These are phyloP conservation scores for Pungitius pungitius DNA, from an alignment of 2,113 vertebrate species.

Conservation along the genomic window DNA sequence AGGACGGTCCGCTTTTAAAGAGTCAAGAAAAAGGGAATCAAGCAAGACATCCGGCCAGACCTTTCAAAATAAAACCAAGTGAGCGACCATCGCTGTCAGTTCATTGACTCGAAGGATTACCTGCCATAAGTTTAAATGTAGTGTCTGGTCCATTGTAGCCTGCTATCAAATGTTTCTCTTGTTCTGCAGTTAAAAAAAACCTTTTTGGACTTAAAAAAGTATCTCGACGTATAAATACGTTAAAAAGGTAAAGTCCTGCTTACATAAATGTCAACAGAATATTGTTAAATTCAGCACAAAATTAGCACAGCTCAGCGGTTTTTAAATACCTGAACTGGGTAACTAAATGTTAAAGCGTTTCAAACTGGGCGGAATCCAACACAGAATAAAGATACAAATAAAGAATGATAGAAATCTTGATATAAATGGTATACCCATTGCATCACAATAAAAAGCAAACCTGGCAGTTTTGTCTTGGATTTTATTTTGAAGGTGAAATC, in stretches of 20 bases:
- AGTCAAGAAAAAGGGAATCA: not conserved
- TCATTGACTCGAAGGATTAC: not conserved
- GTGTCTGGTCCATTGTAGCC: not conserved
- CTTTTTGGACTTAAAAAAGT: not conserved
- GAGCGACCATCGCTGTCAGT: not conserved
- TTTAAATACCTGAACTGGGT: not conserved
- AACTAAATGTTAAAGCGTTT: not conserved
- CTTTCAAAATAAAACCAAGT: constrained; percentile 59
- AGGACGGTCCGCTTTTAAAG: not conserved
- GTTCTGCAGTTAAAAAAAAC: not conserved
- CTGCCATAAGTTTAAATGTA: not conserved
- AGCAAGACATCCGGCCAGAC: rapidly evolving
- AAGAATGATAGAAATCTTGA: not conserved
- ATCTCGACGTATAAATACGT: not conserved
- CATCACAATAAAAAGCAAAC: not conserved
- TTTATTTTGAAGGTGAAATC: constrained; percentile 42
- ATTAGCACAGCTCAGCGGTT: not conserved
- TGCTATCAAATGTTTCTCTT: not conserved
- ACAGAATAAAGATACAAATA: not conserved
- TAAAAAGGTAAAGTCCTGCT: not conserved
- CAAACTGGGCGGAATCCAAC: not conserved
- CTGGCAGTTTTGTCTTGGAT: not conserved
- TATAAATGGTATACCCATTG: not conserved
- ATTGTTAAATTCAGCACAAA: not conserved
- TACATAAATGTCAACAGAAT: not conserved